These are phyloP conservation scores for Tetraodon nigroviridis DNA, from an alignment of 2,113 vertebrate species.

Conservation along the genomic window DNA sequence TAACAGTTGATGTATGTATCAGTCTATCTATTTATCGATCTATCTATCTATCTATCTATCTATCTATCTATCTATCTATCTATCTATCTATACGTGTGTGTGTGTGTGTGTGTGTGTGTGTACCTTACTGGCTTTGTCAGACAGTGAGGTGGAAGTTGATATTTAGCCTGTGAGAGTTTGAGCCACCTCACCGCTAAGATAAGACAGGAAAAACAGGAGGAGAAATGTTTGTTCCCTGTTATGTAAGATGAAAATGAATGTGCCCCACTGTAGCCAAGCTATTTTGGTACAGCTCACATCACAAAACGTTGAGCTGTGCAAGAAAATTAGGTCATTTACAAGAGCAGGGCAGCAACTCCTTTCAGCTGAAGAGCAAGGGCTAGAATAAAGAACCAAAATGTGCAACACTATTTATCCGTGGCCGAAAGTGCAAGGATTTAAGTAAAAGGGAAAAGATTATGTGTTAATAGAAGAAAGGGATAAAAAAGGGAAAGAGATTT, in stretches of 20 bases:
- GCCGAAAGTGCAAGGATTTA: conserved; percentile 33
- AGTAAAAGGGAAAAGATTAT: conserved; percentile 45
- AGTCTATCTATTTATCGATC: background rate
- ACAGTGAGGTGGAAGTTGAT: conserved; percentile 38
- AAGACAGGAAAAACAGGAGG: conserved; percentile 14
- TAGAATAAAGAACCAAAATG: conserved; percentile 52
- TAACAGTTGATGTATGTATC: too few relatives aligned
- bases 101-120: too few relatives aligned
- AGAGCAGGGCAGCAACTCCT: conserved; percentile 59
- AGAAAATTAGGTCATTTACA: conserved; percentile 77
- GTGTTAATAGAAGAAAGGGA: conserved; percentile 27
- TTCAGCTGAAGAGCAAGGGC: conserved; percentile 21
- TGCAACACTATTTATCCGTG: conserved; percentile 55
- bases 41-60: background rate
- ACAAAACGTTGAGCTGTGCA: conserved; percentile 67
- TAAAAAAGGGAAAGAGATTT: conserved; percentile 30
- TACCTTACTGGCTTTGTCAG: conserved; percentile 5
- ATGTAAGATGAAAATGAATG: conserved; percentile 77
- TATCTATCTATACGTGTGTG: background rate
- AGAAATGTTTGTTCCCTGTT: conserved; percentile 62
- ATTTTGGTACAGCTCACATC: conserved; percentile 72
- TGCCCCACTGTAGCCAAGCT: conserved; percentile 70
- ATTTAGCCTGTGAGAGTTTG: conserved; percentile 46
- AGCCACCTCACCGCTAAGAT: conserved; percentile 55
- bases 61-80: background rate